phyloP scores from a whole-genome alignment of 2,797 vertebrate species.

The Propithecus deckenii region DNA sequence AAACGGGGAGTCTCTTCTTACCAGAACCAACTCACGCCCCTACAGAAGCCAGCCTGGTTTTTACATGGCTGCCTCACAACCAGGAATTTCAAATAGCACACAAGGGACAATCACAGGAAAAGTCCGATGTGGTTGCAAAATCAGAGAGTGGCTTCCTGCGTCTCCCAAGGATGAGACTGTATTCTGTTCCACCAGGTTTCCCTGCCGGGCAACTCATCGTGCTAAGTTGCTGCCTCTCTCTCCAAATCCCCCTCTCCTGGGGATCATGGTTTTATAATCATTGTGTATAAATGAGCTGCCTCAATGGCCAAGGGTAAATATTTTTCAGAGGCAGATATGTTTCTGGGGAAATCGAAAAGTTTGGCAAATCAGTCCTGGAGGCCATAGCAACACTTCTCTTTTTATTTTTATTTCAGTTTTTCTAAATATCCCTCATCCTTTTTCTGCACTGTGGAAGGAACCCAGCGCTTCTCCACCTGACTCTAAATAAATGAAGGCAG shows the following conservation, averaged over 20 bases:
- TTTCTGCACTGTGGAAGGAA: not conserved
- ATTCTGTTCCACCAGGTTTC: not conserved
- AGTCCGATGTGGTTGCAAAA: not conserved
- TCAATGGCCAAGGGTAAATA: not conserved
- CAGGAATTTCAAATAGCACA: not conserved
- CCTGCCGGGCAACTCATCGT: rapidly evolving
- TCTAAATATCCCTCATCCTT: no score
- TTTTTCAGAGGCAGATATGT: not conserved
- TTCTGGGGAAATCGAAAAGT: not conserved
- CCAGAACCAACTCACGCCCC: rapidly evolving
- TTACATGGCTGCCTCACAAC: not conserved
- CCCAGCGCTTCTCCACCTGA: not conserved
- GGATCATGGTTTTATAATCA: not conserved
- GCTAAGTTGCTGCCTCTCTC: not conserved
- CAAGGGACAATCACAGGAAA: not conserved
- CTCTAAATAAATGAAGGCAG: not conserved
- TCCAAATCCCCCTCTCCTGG: not conserved
- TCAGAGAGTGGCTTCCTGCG: rapidly evolving
- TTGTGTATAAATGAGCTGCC: not conserved
- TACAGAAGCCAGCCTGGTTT: not conserved
- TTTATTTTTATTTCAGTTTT: not conserved
- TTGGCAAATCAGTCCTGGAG: not conserved
- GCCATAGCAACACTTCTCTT: not conserved
- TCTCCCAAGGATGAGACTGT: not conserved
- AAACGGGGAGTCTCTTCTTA: not conserved